Conservation (phyloP, 53 echinoderm and acorn worm genomes). For the Astropecten irregularis region DNA sequence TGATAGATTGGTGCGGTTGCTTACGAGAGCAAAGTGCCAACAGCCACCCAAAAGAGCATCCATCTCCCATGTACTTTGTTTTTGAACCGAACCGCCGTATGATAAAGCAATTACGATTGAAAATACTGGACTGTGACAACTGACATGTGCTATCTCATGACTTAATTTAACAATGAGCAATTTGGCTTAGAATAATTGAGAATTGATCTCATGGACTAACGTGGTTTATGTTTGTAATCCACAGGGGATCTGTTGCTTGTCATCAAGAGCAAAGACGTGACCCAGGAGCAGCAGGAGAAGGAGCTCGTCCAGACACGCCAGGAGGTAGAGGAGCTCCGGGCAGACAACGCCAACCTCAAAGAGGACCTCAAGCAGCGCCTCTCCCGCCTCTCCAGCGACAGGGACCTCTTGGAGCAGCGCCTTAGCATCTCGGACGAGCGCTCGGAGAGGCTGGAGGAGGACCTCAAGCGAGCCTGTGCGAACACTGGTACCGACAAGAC, state of each 20-base stretch:
- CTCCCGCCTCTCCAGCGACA: slow-evolving; percentile 35
- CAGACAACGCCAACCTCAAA: slow-evolving; percentile 62
- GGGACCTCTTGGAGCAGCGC: slow-evolving; percentile 85
- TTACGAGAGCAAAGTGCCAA: too few relatives aligned
- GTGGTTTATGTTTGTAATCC: not conserved
- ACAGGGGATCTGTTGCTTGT: slow-evolving; percentile 88
- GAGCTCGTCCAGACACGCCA: slow-evolving; percentile 74
- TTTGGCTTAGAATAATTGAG: too few relatives aligned
- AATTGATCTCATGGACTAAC: not conserved
- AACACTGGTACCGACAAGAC: too few relatives aligned
- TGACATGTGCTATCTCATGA: too few relatives aligned
- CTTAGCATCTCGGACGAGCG: slow-evolving; percentile 77
- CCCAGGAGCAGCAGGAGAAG: slow-evolving; percentile 91
- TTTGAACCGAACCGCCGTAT: too few relatives aligned
- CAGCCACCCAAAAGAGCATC: too few relatives aligned
- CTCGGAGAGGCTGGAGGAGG: slow-evolving; percentile 74
- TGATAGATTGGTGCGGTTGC: too few relatives aligned
- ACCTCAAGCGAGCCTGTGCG: slow-evolving; percentile 21
- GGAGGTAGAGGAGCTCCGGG: slow-evolving; percentile 67
- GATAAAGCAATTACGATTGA: too few relatives aligned
- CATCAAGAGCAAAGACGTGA: slow-evolving; percentile 88
- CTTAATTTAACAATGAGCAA: too few relatives aligned
- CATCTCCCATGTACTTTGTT: too few relatives aligned
- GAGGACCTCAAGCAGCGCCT: slow-evolving; percentile 65
- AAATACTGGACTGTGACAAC: too few relatives aligned